A percentile compares a stretch with the other conserved stretches of the same genome.
phyloP scores from a whole-genome alignment of 2,797 vertebrate species.

The Macropodus opercularis region DNA sequence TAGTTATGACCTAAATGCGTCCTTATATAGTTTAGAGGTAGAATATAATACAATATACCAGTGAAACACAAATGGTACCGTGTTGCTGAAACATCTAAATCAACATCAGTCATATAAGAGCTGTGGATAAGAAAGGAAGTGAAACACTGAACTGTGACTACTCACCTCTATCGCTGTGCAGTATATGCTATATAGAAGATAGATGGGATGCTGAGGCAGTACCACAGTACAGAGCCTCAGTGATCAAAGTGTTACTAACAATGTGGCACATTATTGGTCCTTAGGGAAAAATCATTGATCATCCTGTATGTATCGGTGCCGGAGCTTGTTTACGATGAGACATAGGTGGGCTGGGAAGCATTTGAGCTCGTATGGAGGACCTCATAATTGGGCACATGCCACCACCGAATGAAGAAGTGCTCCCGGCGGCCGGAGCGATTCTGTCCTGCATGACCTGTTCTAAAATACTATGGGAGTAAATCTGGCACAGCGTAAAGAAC shows the following conservation, averaged over 20 bases:
- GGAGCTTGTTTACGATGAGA: slow-evolving; percentile 63
- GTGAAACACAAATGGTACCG: not conserved
- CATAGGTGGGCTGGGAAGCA: slow-evolving; percentile 54
- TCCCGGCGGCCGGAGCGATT: slow-evolving; percentile 60
- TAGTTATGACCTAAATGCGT: slow-evolving; percentile 82
- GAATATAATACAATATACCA: slow-evolving; percentile 15
- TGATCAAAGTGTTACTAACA: slow-evolving; percentile 62
- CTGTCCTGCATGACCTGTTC: slow-evolving; percentile 63
- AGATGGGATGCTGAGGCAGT: slow-evolving; percentile 36
- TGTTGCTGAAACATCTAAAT: slow-evolving; percentile 38
- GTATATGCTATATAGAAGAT: slow-evolving; percentile 18
- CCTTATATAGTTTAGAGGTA: slow-evolving; percentile 55
- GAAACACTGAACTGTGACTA: slow-evolving; percentile 11
- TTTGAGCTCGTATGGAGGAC: slow-evolving; percentile 60
- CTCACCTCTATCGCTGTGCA: slow-evolving; percentile 7
- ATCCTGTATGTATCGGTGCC: slow-evolving; percentile 45
- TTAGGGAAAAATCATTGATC: slow-evolving; percentile 66
- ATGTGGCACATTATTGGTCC: slow-evolving; percentile 59
- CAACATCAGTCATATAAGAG: slow-evolving; percentile 20
- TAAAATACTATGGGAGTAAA: slow-evolving; percentile 72
- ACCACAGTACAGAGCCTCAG: slow-evolving; percentile 20
- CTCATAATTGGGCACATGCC: slow-evolving; percentile 76
- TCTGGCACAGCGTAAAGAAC: slow-evolving; percentile 42
- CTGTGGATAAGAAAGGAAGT: slow-evolving; percentile 11
- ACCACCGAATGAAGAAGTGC: slow-evolving; percentile 72